phyloP scores from a whole-genome alignment of 2,888 invertebrate genomes.

The Synergus laeviventris region DNA sequence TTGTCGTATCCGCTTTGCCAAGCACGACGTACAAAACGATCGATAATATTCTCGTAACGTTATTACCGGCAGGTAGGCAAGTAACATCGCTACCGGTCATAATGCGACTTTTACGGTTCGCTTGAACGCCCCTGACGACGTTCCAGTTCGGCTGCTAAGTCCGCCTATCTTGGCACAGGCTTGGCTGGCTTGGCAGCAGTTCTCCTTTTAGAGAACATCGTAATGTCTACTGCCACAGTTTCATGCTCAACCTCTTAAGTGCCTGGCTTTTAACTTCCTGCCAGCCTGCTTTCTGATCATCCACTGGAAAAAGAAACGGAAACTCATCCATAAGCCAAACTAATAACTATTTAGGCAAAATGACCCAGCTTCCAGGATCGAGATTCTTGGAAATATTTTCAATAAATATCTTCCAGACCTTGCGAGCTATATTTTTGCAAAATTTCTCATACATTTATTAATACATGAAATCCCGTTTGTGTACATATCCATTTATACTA shows the following conservation, averaged over 20 bases:
- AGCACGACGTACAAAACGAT: constrained; percentile 68
- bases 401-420: not conserved
- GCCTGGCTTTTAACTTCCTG: constrained; percentile 29
- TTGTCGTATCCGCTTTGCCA: constrained; percentile 64
- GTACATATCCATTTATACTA: not conserved
- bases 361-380: not conserved
- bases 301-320: constrained; percentile 34
- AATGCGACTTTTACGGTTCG: constrained; percentile 65
- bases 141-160: constrained; percentile 11
- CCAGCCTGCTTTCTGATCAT: constrained; percentile 31
- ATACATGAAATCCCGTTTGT: too few relatives aligned
- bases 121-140: constrained; percentile 45
- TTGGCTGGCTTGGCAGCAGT: constrained; percentile 35
- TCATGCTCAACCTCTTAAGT: constrained; percentile 30
- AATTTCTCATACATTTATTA: too few relatives aligned
- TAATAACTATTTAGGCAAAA: constrained; percentile 19
- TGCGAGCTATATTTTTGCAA: too few relatives aligned
- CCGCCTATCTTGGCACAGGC: constrained; percentile 37
- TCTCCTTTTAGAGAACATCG: constrained; percentile 11
- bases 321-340: constrained; percentile 13
- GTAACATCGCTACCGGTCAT: constrained; percentile 66
- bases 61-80: constrained; percentile 66
- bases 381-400: not conserved
- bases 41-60: constrained; percentile 70
- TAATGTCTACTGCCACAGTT: constrained; percentile 14